phyloP scores from a whole-genome alignment of 2,113 vertebrate genomes.

The Pachyramphus minor region DNA sequence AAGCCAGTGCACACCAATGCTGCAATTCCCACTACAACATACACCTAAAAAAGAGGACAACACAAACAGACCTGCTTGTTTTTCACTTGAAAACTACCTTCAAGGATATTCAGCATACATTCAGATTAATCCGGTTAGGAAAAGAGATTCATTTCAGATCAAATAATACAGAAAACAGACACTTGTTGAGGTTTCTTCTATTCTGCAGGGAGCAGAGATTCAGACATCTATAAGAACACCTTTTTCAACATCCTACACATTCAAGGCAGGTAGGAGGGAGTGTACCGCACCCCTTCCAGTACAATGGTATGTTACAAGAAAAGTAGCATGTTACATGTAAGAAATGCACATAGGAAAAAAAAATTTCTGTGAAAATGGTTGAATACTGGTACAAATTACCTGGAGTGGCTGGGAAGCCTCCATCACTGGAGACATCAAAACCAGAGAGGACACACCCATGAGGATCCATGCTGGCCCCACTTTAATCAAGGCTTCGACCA shows the following conservation, averaged over 20 bases:
- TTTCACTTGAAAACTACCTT: background rate
- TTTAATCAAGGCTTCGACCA: background rate
- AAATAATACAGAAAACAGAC: background rate
- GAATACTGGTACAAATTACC: background rate
- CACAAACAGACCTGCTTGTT: background rate
- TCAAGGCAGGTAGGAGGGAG: background rate
- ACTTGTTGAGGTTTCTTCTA: background rate
- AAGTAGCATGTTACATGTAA: background rate
- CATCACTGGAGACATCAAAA: background rate
- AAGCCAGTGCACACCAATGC: constrained; percentile 92
- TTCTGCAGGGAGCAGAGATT: background rate
- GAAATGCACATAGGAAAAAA: background rate
- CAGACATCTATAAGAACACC: background rate
- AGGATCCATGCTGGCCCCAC: rapidly evolving
- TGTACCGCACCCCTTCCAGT: background rate
- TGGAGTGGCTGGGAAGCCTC: background rate
- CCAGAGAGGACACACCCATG: background rate
- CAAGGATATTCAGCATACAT: background rate
- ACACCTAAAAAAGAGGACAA: constrained; percentile 77
- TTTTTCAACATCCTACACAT: background rate
- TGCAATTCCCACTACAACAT: constrained; percentile 94
- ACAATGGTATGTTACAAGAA: background rate
- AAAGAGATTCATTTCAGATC: background rate
- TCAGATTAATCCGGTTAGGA: background rate
- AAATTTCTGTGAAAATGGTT: background rate